A percentile compares a stretch with the other conserved stretches of the same genome.
These are phyloP conservation scores for Molothrus ater DNA, from an alignment of 2,797 vertebrate genomes.

Conservation along the genomic window DNA sequence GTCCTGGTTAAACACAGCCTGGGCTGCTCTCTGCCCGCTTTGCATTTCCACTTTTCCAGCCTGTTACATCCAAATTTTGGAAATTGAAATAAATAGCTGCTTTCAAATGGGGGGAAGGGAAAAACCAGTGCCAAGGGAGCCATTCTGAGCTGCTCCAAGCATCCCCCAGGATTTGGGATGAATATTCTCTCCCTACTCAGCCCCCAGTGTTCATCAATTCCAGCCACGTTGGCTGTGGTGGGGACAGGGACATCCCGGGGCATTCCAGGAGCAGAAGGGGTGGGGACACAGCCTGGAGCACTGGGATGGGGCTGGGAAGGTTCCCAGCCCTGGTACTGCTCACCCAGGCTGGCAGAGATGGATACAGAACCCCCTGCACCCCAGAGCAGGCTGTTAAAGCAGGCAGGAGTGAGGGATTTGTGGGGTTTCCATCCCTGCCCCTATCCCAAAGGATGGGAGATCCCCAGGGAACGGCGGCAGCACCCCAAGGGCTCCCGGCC, in stretches of 20 bases:
- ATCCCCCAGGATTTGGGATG: fast-evolving
- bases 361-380: fast-evolving
- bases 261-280: background rate
- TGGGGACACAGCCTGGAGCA: background rate
- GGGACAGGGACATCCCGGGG: background rate
- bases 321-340: fast-evolving
- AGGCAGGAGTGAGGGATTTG: fast-evolving
- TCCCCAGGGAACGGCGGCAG: fast-evolving
- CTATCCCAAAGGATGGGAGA: background rate
- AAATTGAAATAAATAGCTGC: background rate
- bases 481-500: background rate
- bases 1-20: background rate
- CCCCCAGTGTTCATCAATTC: fast-evolving
- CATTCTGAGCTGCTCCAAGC: background rate
- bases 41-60: background rate
- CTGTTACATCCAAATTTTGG: fast-evolving
- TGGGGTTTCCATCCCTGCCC: background rate
- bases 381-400: fast-evolving
- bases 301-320: fast-evolving
- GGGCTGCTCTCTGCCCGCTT: background rate
- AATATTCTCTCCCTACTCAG: background rate
- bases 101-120: background rate
- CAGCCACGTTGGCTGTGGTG: background rate
- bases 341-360: fast-evolving
- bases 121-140: background rate